These are phyloP conservation scores for Vesta saturnalis DNA, from an alignment of 2,888 invertebrate genomes.

Conservation along the genomic window DNA sequence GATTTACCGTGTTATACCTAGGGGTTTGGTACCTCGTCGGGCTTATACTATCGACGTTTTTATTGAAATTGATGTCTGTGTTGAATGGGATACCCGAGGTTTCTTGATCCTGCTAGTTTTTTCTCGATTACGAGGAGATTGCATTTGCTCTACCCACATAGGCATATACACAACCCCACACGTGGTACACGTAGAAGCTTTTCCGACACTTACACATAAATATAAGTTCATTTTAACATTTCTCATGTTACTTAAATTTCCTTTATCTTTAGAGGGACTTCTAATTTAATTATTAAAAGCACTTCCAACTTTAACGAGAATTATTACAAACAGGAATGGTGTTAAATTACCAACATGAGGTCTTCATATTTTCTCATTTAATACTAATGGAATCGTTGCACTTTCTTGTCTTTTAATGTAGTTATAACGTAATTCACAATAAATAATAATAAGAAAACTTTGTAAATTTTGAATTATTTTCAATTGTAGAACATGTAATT, in stretches of 20 bases:
- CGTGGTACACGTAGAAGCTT: slow-evolving; percentile 9
- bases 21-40: slow-evolving; percentile 48
- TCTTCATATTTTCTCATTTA: slow-evolving; percentile 1
- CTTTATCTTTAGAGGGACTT: background rate
- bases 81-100: slow-evolving; percentile 56
- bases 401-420: background rate
- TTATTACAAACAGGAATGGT: background rate
- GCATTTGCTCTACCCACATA: slow-evolving; percentile 31
- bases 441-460: background rate
- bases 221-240: background rate
- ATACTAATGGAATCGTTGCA: background rate
- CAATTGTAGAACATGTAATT: too few relatives aligned
- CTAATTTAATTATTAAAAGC: slow-evolving; percentile 6
- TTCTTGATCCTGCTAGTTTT: slow-evolving; percentile 52
- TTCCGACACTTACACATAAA: slow-evolving; percentile 1
- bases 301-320: background rate
- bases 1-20: slow-evolving; percentile 37
- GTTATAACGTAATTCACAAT: background rate
- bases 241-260: background rate
- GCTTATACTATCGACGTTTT: slow-evolving; percentile 55
- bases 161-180: too few relatives aligned
- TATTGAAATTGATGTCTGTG: slow-evolving; percentile 59
- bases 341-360: background rate
- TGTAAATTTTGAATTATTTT: too few relatives aligned
- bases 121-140: slow-evolving; percentile 53